A percentile compares a stretch with the other conserved stretches of the same genome.
phyloP scores from a whole-genome alignment of 2,797 vertebrate genomes.

The Smutsia gigantea region DNA sequence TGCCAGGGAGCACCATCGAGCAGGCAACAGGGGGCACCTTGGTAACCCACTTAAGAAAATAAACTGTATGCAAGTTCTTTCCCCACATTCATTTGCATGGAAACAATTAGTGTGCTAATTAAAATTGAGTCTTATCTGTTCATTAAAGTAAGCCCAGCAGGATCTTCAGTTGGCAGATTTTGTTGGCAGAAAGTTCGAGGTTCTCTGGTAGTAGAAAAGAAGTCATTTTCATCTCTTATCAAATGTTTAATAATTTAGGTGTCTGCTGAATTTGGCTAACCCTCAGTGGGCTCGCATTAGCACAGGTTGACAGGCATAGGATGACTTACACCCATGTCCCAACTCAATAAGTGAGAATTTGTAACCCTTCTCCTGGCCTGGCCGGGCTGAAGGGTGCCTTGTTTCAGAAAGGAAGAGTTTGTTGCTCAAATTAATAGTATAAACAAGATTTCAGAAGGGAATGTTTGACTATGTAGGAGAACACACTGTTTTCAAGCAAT shows the following conservation, averaged over 20 bases:
- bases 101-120: slow-evolving; percentile 77
- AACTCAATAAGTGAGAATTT: not conserved
- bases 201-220: not conserved
- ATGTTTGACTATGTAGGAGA: slow-evolving; percentile 72
- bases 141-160: slow-evolving; percentile 65
- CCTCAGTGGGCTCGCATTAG: not conserved
- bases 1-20: not conserved
- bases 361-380: not conserved
- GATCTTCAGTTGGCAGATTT: slow-evolving; percentile 68
- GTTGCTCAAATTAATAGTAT: slow-evolving; percentile 66
- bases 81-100: slow-evolving; percentile 39
- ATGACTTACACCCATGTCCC: not conserved
- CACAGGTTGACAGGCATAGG: not conserved
- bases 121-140: slow-evolving; percentile 75
- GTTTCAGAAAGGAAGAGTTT: slow-evolving; percentile 32
- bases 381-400: not conserved
- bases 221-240: not conserved
- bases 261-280: not conserved
- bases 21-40: not conserved
- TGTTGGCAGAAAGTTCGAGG: slow-evolving; percentile 36
- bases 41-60: slow-evolving; percentile 77
- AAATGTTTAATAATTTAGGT: not conserved
- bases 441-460: slow-evolving; percentile 73
- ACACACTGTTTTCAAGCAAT: slow-evolving; percentile 57
- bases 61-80: slow-evolving; percentile 57